phyloP scores from a whole-genome alignment of 1,140 invertebrate species.

The Drosophila tropicalis region DNA sequence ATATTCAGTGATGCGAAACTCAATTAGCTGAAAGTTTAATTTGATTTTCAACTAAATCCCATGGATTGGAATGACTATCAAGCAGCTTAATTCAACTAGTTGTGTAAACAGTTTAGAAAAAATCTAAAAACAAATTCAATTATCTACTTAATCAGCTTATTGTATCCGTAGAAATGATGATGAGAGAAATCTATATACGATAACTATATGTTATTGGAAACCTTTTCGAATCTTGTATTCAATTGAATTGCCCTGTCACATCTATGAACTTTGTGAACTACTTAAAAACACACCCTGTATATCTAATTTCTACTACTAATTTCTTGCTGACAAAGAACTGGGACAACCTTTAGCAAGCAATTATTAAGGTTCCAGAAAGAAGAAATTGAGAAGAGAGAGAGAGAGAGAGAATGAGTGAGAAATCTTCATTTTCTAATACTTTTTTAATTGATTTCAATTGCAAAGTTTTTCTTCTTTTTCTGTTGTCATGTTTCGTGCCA shows the following conservation, averaged over 20 bases:
- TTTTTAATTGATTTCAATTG: slow-evolving; percentile 4
- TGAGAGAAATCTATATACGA: too few species aligned
- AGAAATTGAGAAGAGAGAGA: neutral
- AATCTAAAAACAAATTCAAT: too few species aligned
- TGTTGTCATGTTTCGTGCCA: slow-evolving; percentile 1
- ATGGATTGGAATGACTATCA: too few species aligned
- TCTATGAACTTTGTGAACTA: too few species aligned
- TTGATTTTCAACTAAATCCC: neutral
- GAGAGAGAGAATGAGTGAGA: too few species aligned
- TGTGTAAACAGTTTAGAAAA: too few species aligned
- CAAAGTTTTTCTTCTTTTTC: neutral
- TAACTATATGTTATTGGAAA: too few species aligned
- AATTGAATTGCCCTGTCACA: too few species aligned
- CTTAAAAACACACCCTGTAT: neutral
- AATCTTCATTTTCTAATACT: slow-evolving; percentile 4
- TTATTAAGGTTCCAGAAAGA: neutral
- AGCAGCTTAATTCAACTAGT: too few species aligned
- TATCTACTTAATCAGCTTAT: too few species aligned
- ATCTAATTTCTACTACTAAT: slow-evolving; percentile 1
- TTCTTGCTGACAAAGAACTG: neutral
- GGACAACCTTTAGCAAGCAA: slow-evolving; percentile 21
- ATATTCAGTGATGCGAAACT: neutral
- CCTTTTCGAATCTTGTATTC: too few species aligned
- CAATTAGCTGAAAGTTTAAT: neutral
- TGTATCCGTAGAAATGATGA: too few species aligned